These are phyloP conservation scores for Turritopsis dohrnii DNA, from an alignment of 30 jellyfish, hydroid and myxozoan species.

Conservation along the genomic window DNA sequence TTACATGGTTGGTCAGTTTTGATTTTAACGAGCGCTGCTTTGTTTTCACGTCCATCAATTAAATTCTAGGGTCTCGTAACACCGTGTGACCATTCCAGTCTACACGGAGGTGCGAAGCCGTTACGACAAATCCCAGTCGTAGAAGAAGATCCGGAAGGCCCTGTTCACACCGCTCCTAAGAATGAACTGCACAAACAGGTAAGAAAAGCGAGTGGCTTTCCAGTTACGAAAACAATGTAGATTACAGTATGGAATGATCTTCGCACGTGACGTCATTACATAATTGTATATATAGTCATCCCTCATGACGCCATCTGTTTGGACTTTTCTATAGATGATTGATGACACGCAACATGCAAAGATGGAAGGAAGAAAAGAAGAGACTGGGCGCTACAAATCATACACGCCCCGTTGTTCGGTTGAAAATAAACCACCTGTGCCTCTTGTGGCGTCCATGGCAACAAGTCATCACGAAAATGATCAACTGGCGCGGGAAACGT, in stretches of 20 bases:
- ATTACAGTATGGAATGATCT: too few species aligned
- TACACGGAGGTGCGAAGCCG: conserved; percentile 16
- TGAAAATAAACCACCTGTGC: not conserved
- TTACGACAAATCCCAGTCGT: not conserved
- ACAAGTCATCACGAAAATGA: not conserved
- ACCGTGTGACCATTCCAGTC: conserved; percentile 31
- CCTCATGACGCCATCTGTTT: too few species aligned
- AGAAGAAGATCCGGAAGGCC: not conserved
- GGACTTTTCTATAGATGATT: not conserved
- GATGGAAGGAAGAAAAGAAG: not conserved
- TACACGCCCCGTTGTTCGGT: not conserved
- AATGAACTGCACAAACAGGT: conserved; percentile 10
- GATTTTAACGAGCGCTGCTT: not conserved
- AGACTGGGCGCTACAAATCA: not conserved
- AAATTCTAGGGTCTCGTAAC: conserved; percentile 38
- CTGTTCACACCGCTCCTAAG: not conserved
- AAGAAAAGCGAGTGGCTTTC: not conserved
- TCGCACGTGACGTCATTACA: too few species aligned
- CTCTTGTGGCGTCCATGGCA: conserved; percentile 11
- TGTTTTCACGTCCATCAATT: not conserved
- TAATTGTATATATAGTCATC: too few species aligned
- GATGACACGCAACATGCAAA: not conserved
- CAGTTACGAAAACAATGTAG: too few species aligned
- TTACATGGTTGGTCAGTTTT: not conserved
- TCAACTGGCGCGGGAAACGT: not conserved